Evolutionary conservation across 2,888 invertebrate species (phyloP), one percentile per base, ranked within the genome.

Genomic region (Drepana falcataria): DNA sequence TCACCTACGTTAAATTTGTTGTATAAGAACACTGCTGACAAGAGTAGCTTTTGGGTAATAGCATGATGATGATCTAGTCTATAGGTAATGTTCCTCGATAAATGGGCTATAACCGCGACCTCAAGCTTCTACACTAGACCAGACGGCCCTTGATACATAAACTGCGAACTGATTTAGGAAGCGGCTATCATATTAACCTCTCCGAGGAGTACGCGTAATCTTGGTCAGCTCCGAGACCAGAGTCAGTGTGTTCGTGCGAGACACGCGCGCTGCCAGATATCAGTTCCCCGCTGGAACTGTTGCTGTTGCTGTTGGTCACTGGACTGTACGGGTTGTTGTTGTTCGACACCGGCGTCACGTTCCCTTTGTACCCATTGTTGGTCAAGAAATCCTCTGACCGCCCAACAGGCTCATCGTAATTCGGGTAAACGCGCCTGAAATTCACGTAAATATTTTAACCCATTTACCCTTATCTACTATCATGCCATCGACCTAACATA

Each of bases 231-330:
- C 95, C 95, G 3, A 95, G 85, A 0, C 95, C 95, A 0, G 95
- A 95, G 79, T 95, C 95, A 0, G 95, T 95, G 71, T 95, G 95
- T 69, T 95, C 95, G 65, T 95, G 95, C 35, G 94, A 95, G 44
- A 94, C 93, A 60, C 94, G 80, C 21, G 92, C 83, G 61, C 91
- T 91, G 47, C 90, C 90, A 9, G 87, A 81, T 59, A 91, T 91
- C 55, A 91, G 78, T 64, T 91, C 91, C 9, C 91, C 91, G 56
- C 91, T 91, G 47, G 91, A 91, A 61, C 91, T 91, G 68, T 91
- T 91, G 64, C 91, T 91, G 71, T 90, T 91, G 70, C 91, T 90
- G 61, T 91, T 91, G 35, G 90, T 90, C 53, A 90, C 90, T 2
- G 90, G 90, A 63, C 90, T 91, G 68, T 91, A 91, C 2, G 90